These are phyloP conservation scores for Ophioderma brevispina DNA, from an alignment of 35 echinoderm and acorn worm genomes.

Conservation along the genomic window DNA sequence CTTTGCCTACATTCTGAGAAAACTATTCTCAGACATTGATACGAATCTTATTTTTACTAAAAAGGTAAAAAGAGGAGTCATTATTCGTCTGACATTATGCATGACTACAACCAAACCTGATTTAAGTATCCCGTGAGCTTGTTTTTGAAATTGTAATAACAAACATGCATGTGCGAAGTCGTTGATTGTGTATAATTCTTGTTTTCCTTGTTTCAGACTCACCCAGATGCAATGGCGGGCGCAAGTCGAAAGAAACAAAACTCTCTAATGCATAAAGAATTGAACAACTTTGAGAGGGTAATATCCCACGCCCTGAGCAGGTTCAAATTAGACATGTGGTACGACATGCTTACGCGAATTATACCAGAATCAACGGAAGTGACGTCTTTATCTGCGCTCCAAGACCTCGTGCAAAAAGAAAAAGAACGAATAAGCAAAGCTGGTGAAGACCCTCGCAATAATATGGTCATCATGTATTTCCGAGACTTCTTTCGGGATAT, in stretches of 20 bases:
- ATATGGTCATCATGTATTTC: slow-evolving; percentile 4
- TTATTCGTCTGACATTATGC: too few relatives aligned
- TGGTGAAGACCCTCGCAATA: background rate
- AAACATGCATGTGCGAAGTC: too few relatives aligned
- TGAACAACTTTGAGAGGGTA: slow-evolving; percentile 43
- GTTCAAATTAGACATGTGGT: slow-evolving; percentile 48
- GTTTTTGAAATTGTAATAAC: too few relatives aligned
- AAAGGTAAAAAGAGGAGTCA: too few relatives aligned
- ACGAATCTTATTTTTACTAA: too few relatives aligned
- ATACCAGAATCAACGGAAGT: slow-evolving; percentile 43
- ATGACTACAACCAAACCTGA: too few relatives aligned
- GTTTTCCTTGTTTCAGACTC: slow-evolving; percentile 47
- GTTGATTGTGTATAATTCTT: too few relatives aligned
- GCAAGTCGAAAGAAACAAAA: slow-evolving; percentile 68
- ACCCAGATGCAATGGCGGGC: slow-evolving; percentile 74
- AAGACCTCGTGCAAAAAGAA: background rate
- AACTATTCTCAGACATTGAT: too few relatives aligned
- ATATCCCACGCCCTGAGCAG: slow-evolving; percentile 15
- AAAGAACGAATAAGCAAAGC: background rate
- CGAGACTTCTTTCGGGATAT: slow-evolving; percentile 33
- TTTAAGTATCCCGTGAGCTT: too few relatives aligned
- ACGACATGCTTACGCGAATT: slow-evolving; percentile 36
- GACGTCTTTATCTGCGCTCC: background rate
- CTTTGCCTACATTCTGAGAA: too few relatives aligned
- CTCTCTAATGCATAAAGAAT: slow-evolving; percentile 71